phyloP scores from a whole-genome alignment of 2,113 vertebrate genomes.

The Oreocharis arfaki region DNA sequence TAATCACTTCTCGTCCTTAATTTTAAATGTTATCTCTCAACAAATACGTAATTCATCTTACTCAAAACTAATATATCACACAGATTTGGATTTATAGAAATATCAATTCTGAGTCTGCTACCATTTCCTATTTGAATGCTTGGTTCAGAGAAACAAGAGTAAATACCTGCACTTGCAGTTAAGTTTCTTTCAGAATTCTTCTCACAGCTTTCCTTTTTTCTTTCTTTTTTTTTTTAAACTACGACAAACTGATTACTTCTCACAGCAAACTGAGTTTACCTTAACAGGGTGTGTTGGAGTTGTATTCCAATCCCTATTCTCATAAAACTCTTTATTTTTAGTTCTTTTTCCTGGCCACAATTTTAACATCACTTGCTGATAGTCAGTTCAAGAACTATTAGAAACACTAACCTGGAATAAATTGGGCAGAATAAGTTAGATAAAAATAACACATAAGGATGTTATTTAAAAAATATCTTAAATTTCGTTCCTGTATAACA shows the following conservation, averaged over 20 bases:
- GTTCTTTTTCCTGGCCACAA: neutral
- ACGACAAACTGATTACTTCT: neutral
- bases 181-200: neutral
- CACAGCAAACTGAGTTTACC: neutral
- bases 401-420: neutral
- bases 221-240: neutral
- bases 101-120: neutral
- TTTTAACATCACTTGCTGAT: neutral
- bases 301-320: neutral
- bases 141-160: neutral
- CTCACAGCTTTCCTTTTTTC: neutral
- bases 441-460: neutral
- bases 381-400: neutral
- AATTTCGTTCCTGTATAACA: neutral
- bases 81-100: neutral
- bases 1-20: conserved; percentile 10
- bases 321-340: neutral
- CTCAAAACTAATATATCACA: conserved; percentile 18
- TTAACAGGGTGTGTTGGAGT: neutral
- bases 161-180: neutral
- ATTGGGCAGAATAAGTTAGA: neutral
- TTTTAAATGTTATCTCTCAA: conserved; percentile 4
- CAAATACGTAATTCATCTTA: conserved; percentile 25
- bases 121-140: neutral
- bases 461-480: neutral